Conservation (phyloP, 2,113 vertebrate species). For the Uria lomvia region DNA sequence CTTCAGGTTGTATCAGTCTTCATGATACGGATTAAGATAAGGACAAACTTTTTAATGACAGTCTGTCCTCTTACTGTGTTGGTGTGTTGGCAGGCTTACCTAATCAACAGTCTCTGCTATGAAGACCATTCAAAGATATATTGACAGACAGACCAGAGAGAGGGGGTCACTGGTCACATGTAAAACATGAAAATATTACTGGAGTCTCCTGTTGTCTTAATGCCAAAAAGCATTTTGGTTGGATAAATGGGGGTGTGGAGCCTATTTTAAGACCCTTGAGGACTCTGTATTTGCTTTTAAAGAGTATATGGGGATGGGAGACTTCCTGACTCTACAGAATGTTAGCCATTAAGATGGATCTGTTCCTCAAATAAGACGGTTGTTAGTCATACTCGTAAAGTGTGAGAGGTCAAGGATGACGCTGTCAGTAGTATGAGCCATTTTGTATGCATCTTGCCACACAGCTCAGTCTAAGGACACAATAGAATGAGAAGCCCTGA, state of each 20-base stretch:
- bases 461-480: background rate
- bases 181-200: background rate
- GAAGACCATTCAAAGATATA: background rate
- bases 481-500: background rate
- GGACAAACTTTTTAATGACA: background rate
- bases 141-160: background rate
- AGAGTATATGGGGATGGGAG: background rate
- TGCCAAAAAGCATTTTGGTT: background rate
- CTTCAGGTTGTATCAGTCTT: background rate
- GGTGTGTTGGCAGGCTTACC: background rate
- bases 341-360: background rate
- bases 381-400: background rate
- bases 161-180: background rate
- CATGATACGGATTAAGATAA: background rate
- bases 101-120: background rate
- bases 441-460: background rate
- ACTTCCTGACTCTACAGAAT: background rate
- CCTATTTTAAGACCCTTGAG: background rate
- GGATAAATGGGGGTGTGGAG: background rate
- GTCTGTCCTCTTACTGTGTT: background rate
- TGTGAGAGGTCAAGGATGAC: background rate
- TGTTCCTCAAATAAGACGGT: background rate
- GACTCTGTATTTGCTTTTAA: background rate
- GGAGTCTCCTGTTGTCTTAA: background rate
- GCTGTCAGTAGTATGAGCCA: rapidly evolving